A percentile compares a stretch with the other conserved stretches of the same genome.
These are phyloP conservation scores for Lydus trimaculatus DNA, from an alignment of 2,888 invertebrate species.

Conservation along the genomic window DNA sequence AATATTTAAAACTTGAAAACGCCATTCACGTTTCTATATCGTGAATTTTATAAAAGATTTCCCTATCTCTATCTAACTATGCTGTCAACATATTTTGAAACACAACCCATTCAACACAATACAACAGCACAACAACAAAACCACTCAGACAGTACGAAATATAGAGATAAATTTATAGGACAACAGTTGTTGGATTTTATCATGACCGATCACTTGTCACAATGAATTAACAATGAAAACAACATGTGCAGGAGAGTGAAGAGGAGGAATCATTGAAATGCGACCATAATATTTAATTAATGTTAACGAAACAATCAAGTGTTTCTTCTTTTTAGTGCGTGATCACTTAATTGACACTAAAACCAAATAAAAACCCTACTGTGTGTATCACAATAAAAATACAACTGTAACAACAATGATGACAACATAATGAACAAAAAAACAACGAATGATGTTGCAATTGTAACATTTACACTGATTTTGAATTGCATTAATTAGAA, in stretches of 20 bases:
- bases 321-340: background rate
- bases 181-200: conserved; percentile 30
- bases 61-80: conserved; percentile 5
- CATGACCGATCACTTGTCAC: conserved; percentile 35
- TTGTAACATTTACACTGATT: background rate
- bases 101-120: conserved; percentile 1
- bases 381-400: too few relatives aligned
- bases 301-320: conserved; percentile 31
- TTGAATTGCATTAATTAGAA: background rate
- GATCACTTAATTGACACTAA: conserved; percentile 4
- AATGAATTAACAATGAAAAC: conserved; percentile 17
- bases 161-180: conserved; percentile 17
- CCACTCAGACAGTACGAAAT: conserved; percentile 20
- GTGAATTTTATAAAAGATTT: background rate
- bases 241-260: conserved; percentile 13
- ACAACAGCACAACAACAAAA: conserved; percentile 5
- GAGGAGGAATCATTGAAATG: conserved; percentile 28
- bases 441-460: background rate
- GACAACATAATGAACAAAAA: too few relatives aligned
- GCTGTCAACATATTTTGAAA: conserved; percentile 1
- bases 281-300: conserved; percentile 39
- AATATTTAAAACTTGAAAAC: conserved; percentile 33
- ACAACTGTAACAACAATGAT: too few relatives aligned
- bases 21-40: conserved; percentile 24
- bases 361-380: background rate